Evolutionary conservation across 35 echinoderm and acorn worm species (phyloP), one percentile per base, ranked within the genome.

Genomic region (Stichopus chloronotus): DNA sequence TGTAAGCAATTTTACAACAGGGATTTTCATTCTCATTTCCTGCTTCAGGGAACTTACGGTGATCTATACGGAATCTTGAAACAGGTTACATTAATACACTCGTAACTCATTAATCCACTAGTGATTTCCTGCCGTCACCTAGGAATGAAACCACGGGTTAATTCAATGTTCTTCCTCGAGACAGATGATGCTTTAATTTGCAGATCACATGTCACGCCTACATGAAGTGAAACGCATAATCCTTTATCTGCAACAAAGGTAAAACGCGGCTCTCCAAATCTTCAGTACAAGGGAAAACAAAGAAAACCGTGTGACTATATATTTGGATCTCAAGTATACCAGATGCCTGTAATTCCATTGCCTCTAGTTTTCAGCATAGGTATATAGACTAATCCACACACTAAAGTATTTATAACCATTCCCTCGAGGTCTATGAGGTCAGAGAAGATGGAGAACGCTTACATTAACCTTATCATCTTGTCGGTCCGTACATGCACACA

Each of bases 321-420:
- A 43, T 43, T 43, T 43, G 30, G 30, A 14, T 14, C 69, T 65
- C 69, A n/a, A 74, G 69, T 74, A 43, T 43, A n/a, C 69, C 69
- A 74, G 69, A 20, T 74, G 69, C 19, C 30, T 43, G 7, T 74
- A n/a, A 74, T 74, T 74, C 69, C 69, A 74, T 74, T 20, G 69
- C 69, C 17, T 16, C 69, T 74, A n/a, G 69, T 74, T 19, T 43
- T 74, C 22, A 74, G 69, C 69, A 74, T 74, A 43, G 69, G 19
- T 74, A 74, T 74, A 74, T 74, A 74, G 69, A 74, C 69, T 74
- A 74, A 74, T 74, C 69, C 69, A 6, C 69, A 7, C 11, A n/a
- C 13, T 74, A 74, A 74, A 74, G 13, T 74, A 74, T 74, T 74
- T 74, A 74, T 74, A 74, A 20, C 13, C 14, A 43, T 43, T 74